These are phyloP conservation scores for Tenebrosternarchus preto DNA, from an alignment of 2,113 vertebrate species.

Conservation along the genomic window DNA sequence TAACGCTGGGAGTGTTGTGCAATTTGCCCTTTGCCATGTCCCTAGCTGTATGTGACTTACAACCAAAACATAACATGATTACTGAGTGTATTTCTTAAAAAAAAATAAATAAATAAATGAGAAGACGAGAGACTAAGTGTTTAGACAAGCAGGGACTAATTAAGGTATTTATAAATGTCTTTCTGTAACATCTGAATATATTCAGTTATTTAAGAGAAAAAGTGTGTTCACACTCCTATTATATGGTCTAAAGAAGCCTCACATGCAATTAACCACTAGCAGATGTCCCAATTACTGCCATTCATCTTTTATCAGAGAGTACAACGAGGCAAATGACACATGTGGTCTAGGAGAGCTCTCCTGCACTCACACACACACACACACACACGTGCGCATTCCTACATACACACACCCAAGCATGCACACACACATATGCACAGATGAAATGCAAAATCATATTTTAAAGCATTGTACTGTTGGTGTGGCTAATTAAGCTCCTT, in stretches of 20 bases:
- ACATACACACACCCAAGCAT: too few species aligned
- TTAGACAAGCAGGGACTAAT: conserved; percentile 61
- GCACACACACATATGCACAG: too few species aligned
- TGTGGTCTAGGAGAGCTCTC: conserved; percentile 52
- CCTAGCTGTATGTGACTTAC: background rate
- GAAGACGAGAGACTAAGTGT: conserved; percentile 38
- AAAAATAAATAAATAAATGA: background rate
- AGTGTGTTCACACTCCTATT: conserved; percentile 62
- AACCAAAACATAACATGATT: background rate
- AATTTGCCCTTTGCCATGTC: too few species aligned
- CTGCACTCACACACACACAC: background rate
- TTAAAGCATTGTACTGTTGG: too few species aligned
- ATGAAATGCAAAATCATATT: too few species aligned
- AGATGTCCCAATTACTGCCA: conserved; percentile 71
- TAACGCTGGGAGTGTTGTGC: too few species aligned
- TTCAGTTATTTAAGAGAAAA: conserved; percentile 64
- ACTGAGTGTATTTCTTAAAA: background rate
- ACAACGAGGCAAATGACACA: conserved; percentile 48
- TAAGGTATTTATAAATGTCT: conserved; percentile 64
- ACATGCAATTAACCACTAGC: conserved; percentile 66
- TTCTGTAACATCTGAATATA: conserved; percentile 61
- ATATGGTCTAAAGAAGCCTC: conserved; percentile 44
- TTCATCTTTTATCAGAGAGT: conserved; percentile 71
- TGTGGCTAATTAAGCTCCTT: too few species aligned
- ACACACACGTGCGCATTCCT: too few species aligned